Base-by-base conservation (phyloP, 2,797 vertebrate species). In the Dicrostonyx torquatus region DNA sequence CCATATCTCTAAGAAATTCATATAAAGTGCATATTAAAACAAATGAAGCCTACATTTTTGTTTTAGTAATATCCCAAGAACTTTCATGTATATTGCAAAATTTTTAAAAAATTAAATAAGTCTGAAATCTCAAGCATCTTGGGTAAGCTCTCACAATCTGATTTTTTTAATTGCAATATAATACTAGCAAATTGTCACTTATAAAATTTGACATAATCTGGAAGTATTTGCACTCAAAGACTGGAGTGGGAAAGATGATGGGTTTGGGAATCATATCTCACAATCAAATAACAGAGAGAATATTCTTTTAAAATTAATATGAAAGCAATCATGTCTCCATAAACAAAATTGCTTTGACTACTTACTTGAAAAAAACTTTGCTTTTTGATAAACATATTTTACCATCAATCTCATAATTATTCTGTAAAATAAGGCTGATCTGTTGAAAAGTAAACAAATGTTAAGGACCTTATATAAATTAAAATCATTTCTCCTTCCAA, bases 401-500 rank as follows among this genome's bases (percentile, higher is more conserved):
- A 34, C 18, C 37, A 87, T 48, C 96, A 86, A 94, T 75, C n/a
- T 93, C 76, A 88, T 24, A 18, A 48, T 94, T 77, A 90, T 68
- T 89, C 77, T 43, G 73, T 86, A 84, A 97, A 92, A 94, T 90
- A 96, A 96, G 73, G 58, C 62, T 78, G 15, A 87, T 22, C 86
- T 70, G 43, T 87, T 97, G 70, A 77, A 66, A 83, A 91, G 40
- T 53, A 93, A 94, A 79, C 15, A 45, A 93, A 50, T 89, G 53
- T 34, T 43, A 29, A 12, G 48, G 3, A 83, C 20, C 20, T 75
- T 53, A 48, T 75, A 96, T 90, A 95, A 88, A 96, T 93, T 97
- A 60, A 68, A 95, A 95, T 94, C 94, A 94, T 80, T 95, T 94
- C 95, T 68, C 37, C 43, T 97, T 88, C 83, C 89, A 45, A 95